phyloP scores from a whole-genome alignment of 2,888 invertebrate genomes.

The Caenorhabditis doughertyi region DNA sequence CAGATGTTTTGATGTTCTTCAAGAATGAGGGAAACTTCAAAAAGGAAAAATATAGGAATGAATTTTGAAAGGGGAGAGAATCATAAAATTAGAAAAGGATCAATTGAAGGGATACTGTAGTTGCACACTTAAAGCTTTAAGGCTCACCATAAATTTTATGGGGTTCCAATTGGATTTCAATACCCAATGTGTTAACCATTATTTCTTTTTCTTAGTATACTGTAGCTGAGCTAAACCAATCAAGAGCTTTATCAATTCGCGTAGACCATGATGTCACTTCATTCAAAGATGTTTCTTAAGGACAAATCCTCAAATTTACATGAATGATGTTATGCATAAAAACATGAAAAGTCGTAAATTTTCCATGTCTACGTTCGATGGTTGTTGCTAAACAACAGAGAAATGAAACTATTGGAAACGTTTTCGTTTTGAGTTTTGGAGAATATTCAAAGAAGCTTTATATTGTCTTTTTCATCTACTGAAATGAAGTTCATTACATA shows the following conservation, averaged over 20 bases:
- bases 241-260: background rate
- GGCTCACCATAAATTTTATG: background rate
- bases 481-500: background rate
- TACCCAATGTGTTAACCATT: background rate
- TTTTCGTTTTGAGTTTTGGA: background rate
- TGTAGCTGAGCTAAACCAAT: background rate
- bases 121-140: background rate
- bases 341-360: background rate
- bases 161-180: background rate
- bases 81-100: background rate
- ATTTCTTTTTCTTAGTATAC: background rate
- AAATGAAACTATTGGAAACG: background rate
- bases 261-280: background rate
- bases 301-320: background rate
- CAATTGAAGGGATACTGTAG: background rate
- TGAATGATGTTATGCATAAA: conserved; percentile 8
- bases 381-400: background rate
- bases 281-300: background rate
- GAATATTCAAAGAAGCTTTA: background rate
- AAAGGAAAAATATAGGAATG: background rate
- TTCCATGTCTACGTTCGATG: background rate
- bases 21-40: conserved; percentile 14
- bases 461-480: background rate
- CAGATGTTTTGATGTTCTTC: conserved; percentile 44
- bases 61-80: conserved; percentile 11